Base-by-base conservation (phyloP, 1,140 invertebrate species). In the Trissolcus basalis region DNA sequence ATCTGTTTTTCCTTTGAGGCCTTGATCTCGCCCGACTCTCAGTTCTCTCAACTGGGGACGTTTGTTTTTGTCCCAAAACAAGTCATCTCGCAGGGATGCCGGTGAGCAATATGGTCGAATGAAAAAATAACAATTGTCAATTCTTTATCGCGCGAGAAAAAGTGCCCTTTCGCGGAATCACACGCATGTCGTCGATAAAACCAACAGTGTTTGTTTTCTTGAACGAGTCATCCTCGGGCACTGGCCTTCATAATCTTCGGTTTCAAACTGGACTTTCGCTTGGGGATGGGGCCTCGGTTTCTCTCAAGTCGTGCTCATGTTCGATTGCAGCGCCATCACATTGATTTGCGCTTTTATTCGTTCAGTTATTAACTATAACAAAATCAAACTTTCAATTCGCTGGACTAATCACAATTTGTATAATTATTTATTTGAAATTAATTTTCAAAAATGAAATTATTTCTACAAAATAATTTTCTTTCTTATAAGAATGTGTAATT, bases 141-240 rank as follows among this genome's bases (percentile, higher is more conserved):
- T 13, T 47, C 43, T 43, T 58, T 56, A 48, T 58, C 32, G 58
- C 45, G 14, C 12, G 35, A 0, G 36, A 56, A 33, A 56, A 43
- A 47, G 4, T 36, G 53, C 13, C 33, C 49, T 48, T 27, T 58
- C 14, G 35, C 36, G 12, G 59, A 15, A 60, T 14, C 59, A 69
- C 47, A 10, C 59, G 60, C 59, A 61, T 69, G 59, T 75, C 60
- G 43, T 3, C 13, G 60, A 69, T 64, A 69, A 69, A 35, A n/a
- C 12, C 13, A 32, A 32, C 35, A 35, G 14, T 3, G 13, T 33
- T 63, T 47, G 39, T 51, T 68, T 74, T 32, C 45, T 14, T 5
- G 41, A 27, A 11, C 27, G 14, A 56, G 41, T 59, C 41, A 64
- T 48, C 19, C 51, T 33, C 59, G 64, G 48, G 64, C 54, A 68